Evolutionary conservation across 2,797 vertebrate species (phyloP).

Genomic region (Psittacula derbiana): DNA sequence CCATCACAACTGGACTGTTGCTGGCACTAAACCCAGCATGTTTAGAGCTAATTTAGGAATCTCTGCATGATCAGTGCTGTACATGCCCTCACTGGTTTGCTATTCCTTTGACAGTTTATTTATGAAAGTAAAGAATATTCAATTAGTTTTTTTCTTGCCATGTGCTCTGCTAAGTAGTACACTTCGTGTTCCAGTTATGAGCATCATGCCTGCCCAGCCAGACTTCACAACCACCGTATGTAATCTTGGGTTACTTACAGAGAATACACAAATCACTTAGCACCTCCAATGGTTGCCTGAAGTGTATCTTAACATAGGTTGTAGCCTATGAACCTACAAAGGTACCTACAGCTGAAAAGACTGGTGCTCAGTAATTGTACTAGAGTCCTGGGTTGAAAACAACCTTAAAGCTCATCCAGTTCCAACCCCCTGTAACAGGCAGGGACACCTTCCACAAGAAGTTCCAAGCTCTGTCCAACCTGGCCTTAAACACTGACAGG

Average conservation of each 20-base stretch:
- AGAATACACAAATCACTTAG: background rate
- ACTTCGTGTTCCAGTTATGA: background rate
- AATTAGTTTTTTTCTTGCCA: background rate
- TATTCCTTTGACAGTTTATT: background rate
- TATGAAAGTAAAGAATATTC: background rate
- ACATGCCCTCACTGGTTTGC: background rate
- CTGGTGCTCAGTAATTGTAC: background rate
- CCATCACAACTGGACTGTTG: background rate
- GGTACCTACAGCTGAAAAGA: background rate
- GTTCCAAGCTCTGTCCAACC: background rate
- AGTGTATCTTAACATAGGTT: background rate
- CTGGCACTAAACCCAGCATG: background rate
- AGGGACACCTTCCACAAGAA: background rate
- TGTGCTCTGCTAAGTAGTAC: background rate
- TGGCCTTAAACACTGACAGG: background rate
- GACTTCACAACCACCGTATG: background rate
- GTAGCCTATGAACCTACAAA: background rate
- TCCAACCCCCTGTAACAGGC: background rate
- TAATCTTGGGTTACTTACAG: background rate
- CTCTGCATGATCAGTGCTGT: background rate
- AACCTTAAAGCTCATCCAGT: background rate
- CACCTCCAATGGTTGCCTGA: background rate
- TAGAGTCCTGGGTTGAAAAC: background rate
- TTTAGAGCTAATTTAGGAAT: background rate
- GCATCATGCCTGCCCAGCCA: background rate